phyloP scores from a whole-genome alignment of 2,797 vertebrate genomes.

The Avahi laniger region DNA sequence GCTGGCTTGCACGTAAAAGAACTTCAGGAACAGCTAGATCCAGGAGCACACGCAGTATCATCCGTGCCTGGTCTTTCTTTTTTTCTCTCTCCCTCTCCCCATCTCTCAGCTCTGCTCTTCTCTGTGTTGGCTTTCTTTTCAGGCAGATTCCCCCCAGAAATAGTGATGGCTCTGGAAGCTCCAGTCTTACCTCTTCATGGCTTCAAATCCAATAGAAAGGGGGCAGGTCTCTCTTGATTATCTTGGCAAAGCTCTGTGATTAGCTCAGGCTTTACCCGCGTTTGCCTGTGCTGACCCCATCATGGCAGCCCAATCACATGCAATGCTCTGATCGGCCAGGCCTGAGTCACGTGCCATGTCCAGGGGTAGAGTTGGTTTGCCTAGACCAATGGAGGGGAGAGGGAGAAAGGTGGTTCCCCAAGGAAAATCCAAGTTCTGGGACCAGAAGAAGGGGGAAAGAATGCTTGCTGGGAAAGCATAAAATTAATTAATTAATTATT shows the following conservation, averaged over 20 bases:
- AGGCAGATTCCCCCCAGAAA: background rate
- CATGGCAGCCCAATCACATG: background rate
- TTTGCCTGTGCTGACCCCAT: background rate
- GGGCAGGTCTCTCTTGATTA: rapidly evolving
- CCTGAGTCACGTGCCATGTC: background rate
- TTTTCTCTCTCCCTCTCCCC: background rate
- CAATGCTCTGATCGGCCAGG: background rate
- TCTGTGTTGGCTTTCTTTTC: background rate
- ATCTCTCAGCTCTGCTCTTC: background rate
- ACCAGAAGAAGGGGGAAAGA: background rate
- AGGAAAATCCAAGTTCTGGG: background rate
- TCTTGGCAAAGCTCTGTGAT: background rate
- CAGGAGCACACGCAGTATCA: background rate
- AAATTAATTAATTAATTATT: background rate
- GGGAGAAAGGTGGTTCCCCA: background rate
- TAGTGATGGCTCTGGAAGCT: background rate
- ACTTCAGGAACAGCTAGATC: background rate
- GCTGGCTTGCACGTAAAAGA: no score
- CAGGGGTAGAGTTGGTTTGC: background rate
- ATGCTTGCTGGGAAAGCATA: background rate
- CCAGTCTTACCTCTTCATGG: background rate
- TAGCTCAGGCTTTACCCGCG: background rate
- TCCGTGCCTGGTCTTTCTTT: rapidly evolving
- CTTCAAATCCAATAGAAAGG: background rate
- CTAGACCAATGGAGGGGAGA: background rate